Conservation (phyloP, 2,797 vertebrate genomes). For the Varecia variegata region DNA sequence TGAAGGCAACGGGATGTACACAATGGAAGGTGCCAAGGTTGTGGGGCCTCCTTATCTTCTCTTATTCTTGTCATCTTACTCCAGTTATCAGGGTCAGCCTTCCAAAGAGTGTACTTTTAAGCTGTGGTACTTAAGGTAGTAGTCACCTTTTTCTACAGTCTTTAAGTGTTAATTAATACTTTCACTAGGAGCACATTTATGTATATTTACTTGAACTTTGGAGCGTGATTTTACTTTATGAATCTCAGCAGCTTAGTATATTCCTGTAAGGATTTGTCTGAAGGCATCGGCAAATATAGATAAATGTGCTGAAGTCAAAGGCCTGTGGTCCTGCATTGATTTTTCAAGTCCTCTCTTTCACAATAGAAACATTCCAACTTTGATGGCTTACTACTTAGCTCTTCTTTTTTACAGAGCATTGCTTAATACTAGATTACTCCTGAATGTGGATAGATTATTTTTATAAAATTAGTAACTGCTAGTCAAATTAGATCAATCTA, state of each 20-base stretch:
- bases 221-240: neutral
- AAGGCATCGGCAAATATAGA: neutral
- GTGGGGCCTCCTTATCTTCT: neutral
- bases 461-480: neutral
- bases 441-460: neutral
- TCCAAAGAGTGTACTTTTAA: neutral
- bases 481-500: conserved; percentile 1
- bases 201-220: neutral
- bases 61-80: neutral
- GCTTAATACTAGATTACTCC: neutral
- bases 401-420: neutral
- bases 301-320: neutral
- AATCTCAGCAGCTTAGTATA: neutral
- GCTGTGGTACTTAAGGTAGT: neutral
- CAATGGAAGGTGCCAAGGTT: neutral
- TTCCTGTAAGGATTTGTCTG: neutral
- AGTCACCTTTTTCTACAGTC: neutral
- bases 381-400: neutral
- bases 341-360: neutral
- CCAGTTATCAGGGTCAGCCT: neutral
- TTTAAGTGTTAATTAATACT: neutral
- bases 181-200: neutral
- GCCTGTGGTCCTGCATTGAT: neutral
- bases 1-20: neutral
- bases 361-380: neutral